These are phyloP conservation scores for Junco hyemalis DNA, from an alignment of 2,113 vertebrate genomes.

Conservation along the genomic window DNA sequence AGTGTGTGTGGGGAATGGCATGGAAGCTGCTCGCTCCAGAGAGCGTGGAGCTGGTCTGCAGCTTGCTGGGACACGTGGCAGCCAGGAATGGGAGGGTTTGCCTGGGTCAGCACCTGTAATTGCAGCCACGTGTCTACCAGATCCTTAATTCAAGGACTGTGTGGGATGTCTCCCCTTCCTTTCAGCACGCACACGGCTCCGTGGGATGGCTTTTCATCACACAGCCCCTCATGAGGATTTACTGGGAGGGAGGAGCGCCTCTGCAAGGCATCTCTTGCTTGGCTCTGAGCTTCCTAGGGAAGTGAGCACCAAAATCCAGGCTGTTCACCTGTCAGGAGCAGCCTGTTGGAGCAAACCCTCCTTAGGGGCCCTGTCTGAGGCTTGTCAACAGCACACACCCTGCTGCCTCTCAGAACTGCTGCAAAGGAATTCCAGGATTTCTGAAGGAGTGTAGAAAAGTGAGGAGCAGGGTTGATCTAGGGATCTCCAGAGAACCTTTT, in stretches of 20 bases:
- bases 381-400: not conserved
- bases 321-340: not conserved
- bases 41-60: rapidly evolving
- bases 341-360: not conserved
- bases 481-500: not conserved
- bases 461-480: not conserved
- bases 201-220: not conserved
- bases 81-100: not conserved
- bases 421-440: not conserved
- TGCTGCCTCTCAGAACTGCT: not conserved
- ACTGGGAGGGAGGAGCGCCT: not conserved
- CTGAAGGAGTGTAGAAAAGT: not conserved
- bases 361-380: not conserved
- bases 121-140: conserved; percentile 13
- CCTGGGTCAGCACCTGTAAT: conserved; percentile 34
- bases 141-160: not conserved
- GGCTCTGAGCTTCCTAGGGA: not conserved
- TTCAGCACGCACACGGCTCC: not conserved
- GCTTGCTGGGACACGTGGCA: not conserved
- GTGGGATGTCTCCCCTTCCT: not conserved
- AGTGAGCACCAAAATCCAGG: not conserved
- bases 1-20: rapidly evolving
- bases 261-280: not conserved
- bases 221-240: not conserved
- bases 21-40: rapidly evolving